A percentile compares a stretch with the other conserved stretches of the same genome.
phyloP scores from a whole-genome alignment of 2,888 invertebrate genomes.

The Drosophila quinaria region DNA sequence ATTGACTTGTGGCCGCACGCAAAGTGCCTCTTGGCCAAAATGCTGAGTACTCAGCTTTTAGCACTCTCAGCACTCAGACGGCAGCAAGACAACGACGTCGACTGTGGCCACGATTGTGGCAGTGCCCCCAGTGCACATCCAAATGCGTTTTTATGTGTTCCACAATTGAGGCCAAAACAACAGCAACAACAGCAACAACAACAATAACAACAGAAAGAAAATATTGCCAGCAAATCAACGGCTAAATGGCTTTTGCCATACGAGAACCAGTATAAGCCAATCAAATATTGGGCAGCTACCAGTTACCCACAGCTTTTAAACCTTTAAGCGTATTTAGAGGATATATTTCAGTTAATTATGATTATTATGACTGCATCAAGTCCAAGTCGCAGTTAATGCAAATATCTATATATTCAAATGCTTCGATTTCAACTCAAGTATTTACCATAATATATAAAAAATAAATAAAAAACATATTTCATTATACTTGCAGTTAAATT shows the following conservation, averaged over 20 bases:
- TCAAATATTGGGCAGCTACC: background rate
- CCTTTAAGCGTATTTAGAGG: conserved; percentile 4
- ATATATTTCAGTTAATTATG: conserved; percentile 34
- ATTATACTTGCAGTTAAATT: too few species aligned
- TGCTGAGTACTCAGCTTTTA: conserved; percentile 53
- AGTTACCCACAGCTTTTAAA: conserved; percentile 12
- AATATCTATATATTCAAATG: conserved; percentile 15
- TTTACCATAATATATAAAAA: background rate
- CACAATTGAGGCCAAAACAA: conserved; percentile 11
- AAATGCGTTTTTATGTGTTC: conserved; percentile 27
- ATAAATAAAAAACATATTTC: too few species aligned
- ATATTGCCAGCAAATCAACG: conserved; percentile 29
- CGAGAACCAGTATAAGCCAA: conserved; percentile 10
- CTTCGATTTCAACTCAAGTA: background rate
- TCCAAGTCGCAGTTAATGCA: conserved; percentile 13
- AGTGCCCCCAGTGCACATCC: conserved; percentile 6
- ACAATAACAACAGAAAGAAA: conserved; percentile 1
- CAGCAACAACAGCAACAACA: background rate
- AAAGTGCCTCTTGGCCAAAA: conserved; percentile 75
- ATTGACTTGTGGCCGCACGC: conserved; percentile 69
- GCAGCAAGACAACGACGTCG: conserved; percentile 1
- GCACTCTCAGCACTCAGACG: conserved; percentile 50
- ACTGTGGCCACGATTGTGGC: conserved; percentile 3
- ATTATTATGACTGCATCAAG: conserved; percentile 16
- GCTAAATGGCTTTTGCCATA: conserved; percentile 27